Percentiles rank a stretch among this genome's conserved stretches.
Conservation (phyloP, 2,797 vertebrate species). For the Neosilurus mollespiculum region DNA sequence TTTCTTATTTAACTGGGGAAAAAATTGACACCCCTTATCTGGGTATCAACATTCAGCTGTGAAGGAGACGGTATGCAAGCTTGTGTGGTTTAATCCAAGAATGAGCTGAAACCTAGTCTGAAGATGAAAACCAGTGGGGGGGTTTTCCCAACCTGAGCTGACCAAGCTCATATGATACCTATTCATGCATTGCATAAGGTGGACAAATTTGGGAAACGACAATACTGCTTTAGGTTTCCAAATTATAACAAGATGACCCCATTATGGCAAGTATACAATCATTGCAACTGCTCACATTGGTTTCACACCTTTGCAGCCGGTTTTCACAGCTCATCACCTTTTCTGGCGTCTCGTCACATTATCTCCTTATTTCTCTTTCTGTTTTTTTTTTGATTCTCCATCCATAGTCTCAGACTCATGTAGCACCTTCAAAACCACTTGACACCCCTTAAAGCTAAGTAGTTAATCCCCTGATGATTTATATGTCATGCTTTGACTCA, state of each 20-base stretch:
- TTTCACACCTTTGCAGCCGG: constrained; percentile 10
- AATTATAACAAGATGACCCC: not conserved
- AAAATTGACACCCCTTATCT: not conserved
- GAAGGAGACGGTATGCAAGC: not conserved
- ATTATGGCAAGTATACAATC: not conserved
- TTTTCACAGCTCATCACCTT: constrained; percentile 24
- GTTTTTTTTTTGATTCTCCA: not conserved
- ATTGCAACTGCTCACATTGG: not conserved
- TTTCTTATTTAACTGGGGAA: not conserved
- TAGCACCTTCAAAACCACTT: not conserved
- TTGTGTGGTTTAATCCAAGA: not conserved
- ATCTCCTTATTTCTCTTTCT: constrained; percentile 17
- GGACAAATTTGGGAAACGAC: not conserved
- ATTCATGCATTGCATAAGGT: not conserved
- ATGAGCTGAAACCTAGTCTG: not conserved
- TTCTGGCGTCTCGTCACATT: constrained; percentile 24
- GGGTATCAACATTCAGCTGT: not conserved
- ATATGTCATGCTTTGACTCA: constrained; percentile 5
- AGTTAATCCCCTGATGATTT: not conserved
- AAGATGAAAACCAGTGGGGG: not conserved
- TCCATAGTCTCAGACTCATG: not conserved
- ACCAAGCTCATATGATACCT: not conserved
- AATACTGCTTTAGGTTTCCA: not conserved
- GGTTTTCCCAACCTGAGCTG: not conserved
- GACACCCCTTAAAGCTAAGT: constrained; percentile 10